phyloP scores from a whole-genome alignment of 2,888 invertebrate genomes.

The Hesperia comma region DNA sequence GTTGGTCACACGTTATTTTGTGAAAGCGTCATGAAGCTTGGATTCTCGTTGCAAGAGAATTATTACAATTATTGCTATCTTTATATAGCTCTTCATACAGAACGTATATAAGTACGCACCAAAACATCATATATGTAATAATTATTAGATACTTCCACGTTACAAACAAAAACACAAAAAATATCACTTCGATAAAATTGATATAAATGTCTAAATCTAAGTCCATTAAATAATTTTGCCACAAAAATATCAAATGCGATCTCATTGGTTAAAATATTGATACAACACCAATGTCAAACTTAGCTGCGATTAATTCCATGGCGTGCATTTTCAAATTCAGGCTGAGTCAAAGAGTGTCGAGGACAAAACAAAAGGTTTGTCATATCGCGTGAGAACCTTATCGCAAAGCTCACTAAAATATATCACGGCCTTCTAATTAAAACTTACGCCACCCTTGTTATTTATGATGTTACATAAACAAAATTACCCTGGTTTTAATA shows the following conservation, averaged over 20 bases:
- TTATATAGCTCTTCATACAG: no score
- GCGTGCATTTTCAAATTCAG: slow-evolving; percentile 65
- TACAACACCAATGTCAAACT: not conserved
- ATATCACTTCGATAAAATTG: no score
- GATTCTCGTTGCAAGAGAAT: no score
- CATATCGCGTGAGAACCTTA: slow-evolving; percentile 66
- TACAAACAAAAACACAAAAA: no score
- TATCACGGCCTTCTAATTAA: slow-evolving; percentile 71
- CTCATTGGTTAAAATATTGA: not conserved
- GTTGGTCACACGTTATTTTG: no score
- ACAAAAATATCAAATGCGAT: not conserved
- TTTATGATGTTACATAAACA: slow-evolving; percentile 48
- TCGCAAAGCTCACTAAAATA: slow-evolving; percentile 63
- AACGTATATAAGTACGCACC: no score
- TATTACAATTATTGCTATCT: no score
- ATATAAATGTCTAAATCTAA: no score
- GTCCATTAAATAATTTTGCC: no score
- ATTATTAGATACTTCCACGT: no score
- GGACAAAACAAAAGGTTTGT: slow-evolving; percentile 58
- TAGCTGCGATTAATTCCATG: slow-evolving; percentile 38
- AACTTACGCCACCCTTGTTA: slow-evolving; percentile 59
- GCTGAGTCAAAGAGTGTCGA: slow-evolving; percentile 43
- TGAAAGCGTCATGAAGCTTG: no score
- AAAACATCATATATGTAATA: no score
- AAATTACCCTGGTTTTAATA: slow-evolving; percentile 37